phyloP scores from a whole-genome alignment of 2,888 invertebrate species.

The Melipona bicolor region DNA sequence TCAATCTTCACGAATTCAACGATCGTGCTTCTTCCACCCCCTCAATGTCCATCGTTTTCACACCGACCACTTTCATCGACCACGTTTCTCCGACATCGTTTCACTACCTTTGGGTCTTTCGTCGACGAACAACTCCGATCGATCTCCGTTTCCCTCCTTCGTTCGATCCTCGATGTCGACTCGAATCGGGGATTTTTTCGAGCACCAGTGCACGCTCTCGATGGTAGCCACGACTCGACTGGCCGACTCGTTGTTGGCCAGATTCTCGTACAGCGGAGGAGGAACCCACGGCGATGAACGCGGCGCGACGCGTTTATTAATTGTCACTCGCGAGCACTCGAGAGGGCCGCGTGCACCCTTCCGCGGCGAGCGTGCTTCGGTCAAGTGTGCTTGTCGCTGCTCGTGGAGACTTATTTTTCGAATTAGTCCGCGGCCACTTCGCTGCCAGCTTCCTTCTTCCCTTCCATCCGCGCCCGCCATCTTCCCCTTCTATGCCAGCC shows the following conservation, averaged over 20 bases:
- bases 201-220: slow-evolving; percentile 26
- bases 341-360: slow-evolving; percentile 72
- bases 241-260: slow-evolving; percentile 11
- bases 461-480: slow-evolving; percentile 53
- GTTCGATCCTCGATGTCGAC: no score
- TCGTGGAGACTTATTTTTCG: slow-evolving; percentile 79
- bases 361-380: slow-evolving; percentile 81
- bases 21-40: neutral
- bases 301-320: slow-evolving; percentile 55
- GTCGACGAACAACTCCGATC: no score
- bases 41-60: neutral
- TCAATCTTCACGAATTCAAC: neutral
- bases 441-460: slow-evolving; percentile 52
- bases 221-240: slow-evolving; percentile 41
- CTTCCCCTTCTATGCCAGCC: slow-evolving; percentile 60
- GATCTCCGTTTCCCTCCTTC: neutral
- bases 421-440: slow-evolving; percentile 78
- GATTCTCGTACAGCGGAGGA: neutral
- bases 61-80: slow-evolving; percentile 8
- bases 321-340: slow-evolving; percentile 67
- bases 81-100: slow-evolving; percentile 7
- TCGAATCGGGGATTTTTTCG: neutral
- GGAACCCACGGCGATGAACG: neutral
- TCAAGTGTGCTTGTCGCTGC: slow-evolving; percentile 82
- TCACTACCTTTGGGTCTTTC: neutral